Evolutionary conservation across 37 sponge, comb jelly and placozoan species (phyloP).

Genomic region (Chondrosia reniformis): DNA sequence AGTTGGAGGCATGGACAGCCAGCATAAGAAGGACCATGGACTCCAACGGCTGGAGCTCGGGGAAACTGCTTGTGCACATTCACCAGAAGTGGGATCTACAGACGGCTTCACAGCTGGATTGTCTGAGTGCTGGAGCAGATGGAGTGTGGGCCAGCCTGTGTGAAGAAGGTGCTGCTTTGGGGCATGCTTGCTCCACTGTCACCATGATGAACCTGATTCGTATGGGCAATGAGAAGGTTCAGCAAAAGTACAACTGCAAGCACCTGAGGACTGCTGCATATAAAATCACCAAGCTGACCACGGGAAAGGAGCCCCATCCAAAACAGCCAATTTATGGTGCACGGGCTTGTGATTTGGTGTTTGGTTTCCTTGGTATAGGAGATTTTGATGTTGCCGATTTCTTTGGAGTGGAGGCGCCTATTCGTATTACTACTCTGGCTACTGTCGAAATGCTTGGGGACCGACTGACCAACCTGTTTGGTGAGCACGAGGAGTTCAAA

Average conservation of each 20-base stretch:
- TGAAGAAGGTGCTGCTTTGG: conserved; percentile 86
- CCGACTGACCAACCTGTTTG: conserved; percentile 59
- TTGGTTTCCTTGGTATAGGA: conserved; percentile 54
- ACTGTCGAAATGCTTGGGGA: conserved; percentile 61
- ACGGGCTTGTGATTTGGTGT: conserved; percentile 67
- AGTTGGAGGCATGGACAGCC: conserved; percentile 75
- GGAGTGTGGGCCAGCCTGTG: conserved; percentile 88
- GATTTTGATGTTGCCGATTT: conserved; percentile 79
- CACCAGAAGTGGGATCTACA: conserved; percentile 86
- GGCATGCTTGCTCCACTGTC: conserved; percentile 77
- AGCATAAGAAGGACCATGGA: conserved; percentile 65
- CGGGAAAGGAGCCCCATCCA: conserved; percentile 58
- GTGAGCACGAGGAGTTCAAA: conserved; percentile 53
- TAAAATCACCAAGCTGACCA: conserved; percentile 68
- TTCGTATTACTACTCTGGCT: conserved; percentile 73
- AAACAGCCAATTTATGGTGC: conserved; percentile 77
- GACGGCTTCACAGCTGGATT: conserved; percentile 61
- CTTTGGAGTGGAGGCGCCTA: conserved; percentile 60
- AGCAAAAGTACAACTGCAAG: conserved; percentile 64
- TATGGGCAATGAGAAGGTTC: conserved; percentile 69
- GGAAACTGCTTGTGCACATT: conserved; percentile 62
- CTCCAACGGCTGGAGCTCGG: conserved; percentile 58
- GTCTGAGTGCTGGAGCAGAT: conserved; percentile 73
- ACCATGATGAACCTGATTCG: conserved; percentile 82
- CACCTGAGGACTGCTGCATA: conserved; percentile 65